phyloP scores from a whole-genome alignment of 2,888 invertebrate genomes.

The Schizotus pectinicornis region DNA sequence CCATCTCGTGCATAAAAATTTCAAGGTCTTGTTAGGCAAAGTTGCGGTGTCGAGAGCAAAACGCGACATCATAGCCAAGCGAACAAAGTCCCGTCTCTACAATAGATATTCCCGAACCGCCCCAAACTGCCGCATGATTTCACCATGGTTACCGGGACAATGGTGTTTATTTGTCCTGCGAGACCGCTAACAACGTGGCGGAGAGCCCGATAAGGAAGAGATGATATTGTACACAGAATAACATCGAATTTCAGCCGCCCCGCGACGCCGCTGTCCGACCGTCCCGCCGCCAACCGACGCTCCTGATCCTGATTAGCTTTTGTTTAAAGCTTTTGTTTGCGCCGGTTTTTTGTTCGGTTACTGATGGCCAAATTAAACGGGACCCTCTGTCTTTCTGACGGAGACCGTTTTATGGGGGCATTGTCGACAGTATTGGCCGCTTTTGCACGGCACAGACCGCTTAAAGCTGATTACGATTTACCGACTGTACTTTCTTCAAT shows the following conservation, averaged over 20 bases:
- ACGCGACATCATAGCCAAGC: neutral
- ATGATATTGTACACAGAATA: slow-evolving; percentile 59
- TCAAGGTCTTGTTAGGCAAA: slow-evolving; percentile 13
- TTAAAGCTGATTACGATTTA: slow-evolving; percentile 14
- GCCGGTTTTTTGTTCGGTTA: slow-evolving; percentile 30
- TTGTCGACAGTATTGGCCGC: slow-evolving; percentile 16
- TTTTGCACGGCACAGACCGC: slow-evolving; percentile 2
- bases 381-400: slow-evolving; percentile 37
- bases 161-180: slow-evolving; percentile 62
- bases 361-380: slow-evolving; percentile 40
- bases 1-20: slow-evolving; percentile 8
- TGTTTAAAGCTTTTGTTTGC: slow-evolving; percentile 45
- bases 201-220: slow-evolving; percentile 59
- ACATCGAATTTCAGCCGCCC: slow-evolving; percentile 37
- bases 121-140: slow-evolving; percentile 58
- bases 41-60: neutral
- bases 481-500: neutral
- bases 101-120: slow-evolving; percentile 41
- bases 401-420: neutral
- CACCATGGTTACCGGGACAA: slow-evolving; percentile 61
- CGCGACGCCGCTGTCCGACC: slow-evolving; percentile 13
- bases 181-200: slow-evolving; percentile 61
- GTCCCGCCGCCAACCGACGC: slow-evolving; percentile 12
- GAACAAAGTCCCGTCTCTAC: slow-evolving; percentile 26
- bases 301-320: slow-evolving; percentile 46